A percentile compares a stretch with the other conserved stretches of the same genome.
These are phyloP conservation scores for Eospalax fontanierii DNA, from an alignment of 2,797 vertebrate genomes.

Conservation along the genomic window DNA sequence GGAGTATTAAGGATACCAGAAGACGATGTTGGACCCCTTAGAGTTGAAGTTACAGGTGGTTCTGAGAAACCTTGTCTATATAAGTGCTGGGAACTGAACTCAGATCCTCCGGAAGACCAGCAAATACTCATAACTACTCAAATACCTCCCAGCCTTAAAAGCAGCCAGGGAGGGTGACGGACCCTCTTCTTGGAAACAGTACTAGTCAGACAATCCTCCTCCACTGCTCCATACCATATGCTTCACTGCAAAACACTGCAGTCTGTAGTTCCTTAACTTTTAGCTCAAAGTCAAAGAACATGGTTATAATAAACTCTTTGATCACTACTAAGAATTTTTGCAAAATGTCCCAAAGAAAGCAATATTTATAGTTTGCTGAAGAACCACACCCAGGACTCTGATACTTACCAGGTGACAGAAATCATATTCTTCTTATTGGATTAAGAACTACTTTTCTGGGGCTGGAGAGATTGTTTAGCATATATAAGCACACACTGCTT, in stretches of 20 bases:
- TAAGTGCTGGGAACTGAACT: too few relatives aligned
- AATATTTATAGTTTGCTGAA: constrained; percentile 19
- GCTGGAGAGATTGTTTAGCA: background rate
- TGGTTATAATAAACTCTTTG: background rate
- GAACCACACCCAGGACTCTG: background rate
- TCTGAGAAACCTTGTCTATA: background rate
- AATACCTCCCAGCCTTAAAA: constrained; percentile 9
- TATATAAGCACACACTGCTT: background rate
- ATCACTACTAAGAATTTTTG: background rate
- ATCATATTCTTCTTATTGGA: background rate
- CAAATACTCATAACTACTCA: background rate
- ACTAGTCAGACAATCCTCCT: background rate
- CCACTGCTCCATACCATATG: background rate
- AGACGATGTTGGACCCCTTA: too few relatives aligned
- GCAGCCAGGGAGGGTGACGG: background rate
- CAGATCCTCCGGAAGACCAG: too few relatives aligned
- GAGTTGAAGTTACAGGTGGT: too few relatives aligned
- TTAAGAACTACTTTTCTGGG: background rate
- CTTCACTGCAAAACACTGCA: background rate
- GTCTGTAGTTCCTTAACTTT: background rate
- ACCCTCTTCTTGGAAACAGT: background rate
- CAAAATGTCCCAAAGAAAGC: background rate
- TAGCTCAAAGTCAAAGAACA: constrained; percentile 7
- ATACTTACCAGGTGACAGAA: background rate
- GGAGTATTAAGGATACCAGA: background rate